Evolutionary conservation across 2,113 vertebrate genomes (phyloP), one percentile per base, ranked within the genome.

Genomic region (Cygnus atratus): DNA sequence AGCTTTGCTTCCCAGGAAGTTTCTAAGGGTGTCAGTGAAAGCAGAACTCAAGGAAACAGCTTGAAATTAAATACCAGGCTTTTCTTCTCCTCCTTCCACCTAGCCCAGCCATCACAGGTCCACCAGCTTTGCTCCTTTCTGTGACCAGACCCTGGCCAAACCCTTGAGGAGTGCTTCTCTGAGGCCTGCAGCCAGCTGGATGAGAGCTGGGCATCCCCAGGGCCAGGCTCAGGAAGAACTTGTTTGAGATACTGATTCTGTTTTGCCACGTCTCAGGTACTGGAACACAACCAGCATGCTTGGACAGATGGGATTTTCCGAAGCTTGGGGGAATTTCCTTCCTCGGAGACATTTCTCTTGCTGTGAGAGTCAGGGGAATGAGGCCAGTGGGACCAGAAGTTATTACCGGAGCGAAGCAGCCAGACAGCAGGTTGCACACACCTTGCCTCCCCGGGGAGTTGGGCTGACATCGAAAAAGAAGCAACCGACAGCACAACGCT

Each of bases 401-500:
- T 59, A 54, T 57, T 19, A 75, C 58, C 2, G 24, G 55, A 35
- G 35, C 10, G 0, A 21, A 66, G 21, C 61, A 88, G 50, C 4
- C 65, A 66, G 84, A 3, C 35, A 65, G 86, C 82, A 82, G 79
- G 71, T 12, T 75, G 74, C n/a, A 19, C 15, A 18, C 75, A 72
- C 71, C 87, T 90, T 52, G 33, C 61, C 77, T 54, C 77, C 61
- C 70, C 28, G 0, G 0, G 61, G 61, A 93, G 5, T 6, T 43
- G 39, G 41, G 29, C 65, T 71, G 63, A 71, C 74, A 37, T 62
- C 39, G 9, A 11, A 46, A 65, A 82, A 62, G 80, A 28, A 78
- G 78, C 68, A 93, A 72, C 78, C 71, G 37, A 37, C 74, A 94
- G 25, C 93, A 84, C 84, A n/a, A 66, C 77, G 75, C 85, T 88